Conservation (phyloP, 2,888 invertebrate species). For the Cristatella mucedo region DNA sequence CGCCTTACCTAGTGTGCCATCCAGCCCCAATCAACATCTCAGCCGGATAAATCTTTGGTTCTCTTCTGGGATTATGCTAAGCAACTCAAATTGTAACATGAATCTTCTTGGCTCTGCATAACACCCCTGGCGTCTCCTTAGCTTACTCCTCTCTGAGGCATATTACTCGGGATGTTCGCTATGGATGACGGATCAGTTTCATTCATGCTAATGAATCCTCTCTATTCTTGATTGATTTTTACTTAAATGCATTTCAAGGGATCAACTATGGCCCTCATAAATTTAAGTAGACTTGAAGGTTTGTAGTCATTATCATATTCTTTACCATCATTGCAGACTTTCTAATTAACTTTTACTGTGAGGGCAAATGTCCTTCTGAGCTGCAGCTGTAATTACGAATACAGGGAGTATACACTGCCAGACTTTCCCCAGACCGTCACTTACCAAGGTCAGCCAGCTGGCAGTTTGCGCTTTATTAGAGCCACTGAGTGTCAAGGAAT, state of each 20-base stretch:
- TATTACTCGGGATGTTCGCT: conserved; percentile 55
- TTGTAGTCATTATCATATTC: conserved; percentile 52
- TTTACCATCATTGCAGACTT: conserved; percentile 56
- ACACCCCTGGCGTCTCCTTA: conserved; percentile 47
- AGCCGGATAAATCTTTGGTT: conserved; percentile 48
- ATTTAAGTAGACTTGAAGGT: conserved; percentile 47
- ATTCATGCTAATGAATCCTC: conserved; percentile 57
- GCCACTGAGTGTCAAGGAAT: too few relatives aligned
- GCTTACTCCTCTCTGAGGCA: conserved; percentile 53
- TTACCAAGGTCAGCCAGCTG: too few relatives aligned
- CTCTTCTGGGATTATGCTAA: conserved; percentile 32
- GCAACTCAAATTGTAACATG: conserved; percentile 52
- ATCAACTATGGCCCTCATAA: conserved; percentile 43
- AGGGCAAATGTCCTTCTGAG: conserved; percentile 67
- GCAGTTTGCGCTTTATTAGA: too few relatives aligned
- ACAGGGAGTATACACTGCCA: too few relatives aligned
- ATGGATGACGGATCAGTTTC: conserved; percentile 51
- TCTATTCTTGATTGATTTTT: conserved; percentile 55
- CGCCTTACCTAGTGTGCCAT: conserved; percentile 19
- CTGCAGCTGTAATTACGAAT: conserved; percentile 43
- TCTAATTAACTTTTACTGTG: conserved; percentile 59
- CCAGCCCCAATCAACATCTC: conserved; percentile 21
- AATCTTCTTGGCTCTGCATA: conserved; percentile 54
- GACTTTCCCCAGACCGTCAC: too few relatives aligned
- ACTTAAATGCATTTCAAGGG: conserved; percentile 52